Percentiles rank a stretch among this genome's conserved stretches.
Evolutionary conservation across 2,113 vertebrate genomes (phyloP).

Genomic region (Mungos mungo): DNA sequence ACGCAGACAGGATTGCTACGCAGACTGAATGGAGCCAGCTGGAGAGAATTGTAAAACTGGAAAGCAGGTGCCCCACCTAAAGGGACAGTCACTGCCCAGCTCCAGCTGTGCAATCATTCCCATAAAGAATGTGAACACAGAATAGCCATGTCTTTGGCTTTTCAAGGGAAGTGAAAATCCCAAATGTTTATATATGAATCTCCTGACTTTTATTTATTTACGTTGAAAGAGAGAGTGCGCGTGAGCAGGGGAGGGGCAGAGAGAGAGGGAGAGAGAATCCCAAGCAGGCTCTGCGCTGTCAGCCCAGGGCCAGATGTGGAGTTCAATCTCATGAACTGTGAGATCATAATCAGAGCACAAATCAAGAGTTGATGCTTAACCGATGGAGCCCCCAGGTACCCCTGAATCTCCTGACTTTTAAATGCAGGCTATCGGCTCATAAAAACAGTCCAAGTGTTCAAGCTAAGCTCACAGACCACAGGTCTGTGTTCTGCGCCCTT

Average conservation of each 20-base stretch:
- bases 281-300: no score
- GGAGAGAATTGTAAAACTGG: neutral
- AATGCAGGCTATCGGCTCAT: neutral
- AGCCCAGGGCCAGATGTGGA: no score
- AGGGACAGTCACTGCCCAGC: neutral
- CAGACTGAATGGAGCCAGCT: neutral
- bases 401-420: neutral
- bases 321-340: no score
- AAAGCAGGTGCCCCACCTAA: neutral
- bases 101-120: neutral
- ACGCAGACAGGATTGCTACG: neutral
- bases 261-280: no score
- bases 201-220: no score
- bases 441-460: no score
- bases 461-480: rapidly evolving
- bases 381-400: no score
- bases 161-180: neutral
- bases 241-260: no score
- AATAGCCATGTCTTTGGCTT: neutral
- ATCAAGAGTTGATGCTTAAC: no score
- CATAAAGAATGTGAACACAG: neutral
- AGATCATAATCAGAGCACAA: no score
- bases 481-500: no score
- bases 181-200: neutral
- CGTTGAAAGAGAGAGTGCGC: no score